These are phyloP conservation scores for Vanacampus margaritifer DNA, from an alignment of 2,113 vertebrate species.

Conservation along the genomic window DNA sequence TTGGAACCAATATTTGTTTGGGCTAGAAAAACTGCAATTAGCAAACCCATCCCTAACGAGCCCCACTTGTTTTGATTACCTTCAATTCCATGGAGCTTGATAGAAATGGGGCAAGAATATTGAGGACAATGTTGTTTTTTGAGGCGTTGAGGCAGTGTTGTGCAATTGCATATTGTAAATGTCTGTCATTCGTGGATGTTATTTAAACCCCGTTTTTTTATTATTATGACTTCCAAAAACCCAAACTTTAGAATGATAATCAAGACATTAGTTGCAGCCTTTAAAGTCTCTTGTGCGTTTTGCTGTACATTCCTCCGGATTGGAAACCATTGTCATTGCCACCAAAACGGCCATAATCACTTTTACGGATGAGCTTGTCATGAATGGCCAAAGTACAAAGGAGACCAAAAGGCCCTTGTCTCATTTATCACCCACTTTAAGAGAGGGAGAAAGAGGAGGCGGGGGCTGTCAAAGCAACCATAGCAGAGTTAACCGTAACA, in stretches of 20 bases:
- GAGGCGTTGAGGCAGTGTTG: neutral
- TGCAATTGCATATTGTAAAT: neutral
- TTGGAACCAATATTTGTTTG: neutral
- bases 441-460: constrained; percentile 39
- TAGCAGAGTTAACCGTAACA: constrained; percentile 37
- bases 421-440: constrained; percentile 74
- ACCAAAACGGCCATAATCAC: constrained; percentile 50
- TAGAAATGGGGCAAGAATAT: neutral
- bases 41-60: neutral
- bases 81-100: neutral
- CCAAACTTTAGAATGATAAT: neutral
- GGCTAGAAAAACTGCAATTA: no score
- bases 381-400: constrained; percentile 69
- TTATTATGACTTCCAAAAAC: neutral
- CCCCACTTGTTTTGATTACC: neutral
- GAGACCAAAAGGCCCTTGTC: constrained; percentile 65
- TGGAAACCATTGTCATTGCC: constrained; percentile 57
- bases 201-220: neutral
- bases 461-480: constrained; percentile 55
- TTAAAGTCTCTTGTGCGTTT: constrained; percentile 10
- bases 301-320: constrained; percentile 38
- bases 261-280: neutral
- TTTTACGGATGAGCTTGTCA: constrained; percentile 68
- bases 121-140: neutral
- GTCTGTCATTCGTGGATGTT: neutral